Evolutionary conservation across 92 coral and sea anemone species (phyloP).

Genomic region (Palythoa grandiflora): DNA sequence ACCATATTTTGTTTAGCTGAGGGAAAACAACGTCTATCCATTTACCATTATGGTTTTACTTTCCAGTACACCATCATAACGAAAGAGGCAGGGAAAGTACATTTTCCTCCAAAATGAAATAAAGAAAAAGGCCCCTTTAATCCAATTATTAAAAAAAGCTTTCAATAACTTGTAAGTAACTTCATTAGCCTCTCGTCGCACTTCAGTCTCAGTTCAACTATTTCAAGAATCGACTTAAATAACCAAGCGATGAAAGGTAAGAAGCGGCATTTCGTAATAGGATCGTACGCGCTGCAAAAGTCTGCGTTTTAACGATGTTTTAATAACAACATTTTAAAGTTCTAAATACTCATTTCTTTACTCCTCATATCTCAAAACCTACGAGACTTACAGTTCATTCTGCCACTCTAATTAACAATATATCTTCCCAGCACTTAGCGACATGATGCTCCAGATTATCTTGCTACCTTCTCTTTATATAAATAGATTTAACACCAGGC

Average conservation of each 20-base stretch:
- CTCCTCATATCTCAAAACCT: too few species aligned
- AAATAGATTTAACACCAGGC: too few species aligned
- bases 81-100: background rate
- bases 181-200: background rate
- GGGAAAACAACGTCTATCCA: background rate
- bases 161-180: background rate
- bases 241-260: background rate
- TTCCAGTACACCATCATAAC: background rate
- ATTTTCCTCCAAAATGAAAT: background rate
- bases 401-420: too few species aligned
- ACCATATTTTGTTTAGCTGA: background rate
- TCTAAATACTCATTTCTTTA: too few species aligned
- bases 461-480: too few species aligned
- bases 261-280: too few species aligned
- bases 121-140: background rate
- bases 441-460: too few species aligned
- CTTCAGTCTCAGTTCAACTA: background rate
- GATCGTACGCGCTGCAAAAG: too few species aligned
- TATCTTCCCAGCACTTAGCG: too few species aligned
- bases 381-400: too few species aligned
- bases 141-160: background rate
- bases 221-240: background rate
- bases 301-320: too few species aligned
- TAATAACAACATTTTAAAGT: too few species aligned
- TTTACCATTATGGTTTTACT: background rate